Conservation (phyloP, 2,113 vertebrate genomes). For the Myotis yumanensis region DNA sequence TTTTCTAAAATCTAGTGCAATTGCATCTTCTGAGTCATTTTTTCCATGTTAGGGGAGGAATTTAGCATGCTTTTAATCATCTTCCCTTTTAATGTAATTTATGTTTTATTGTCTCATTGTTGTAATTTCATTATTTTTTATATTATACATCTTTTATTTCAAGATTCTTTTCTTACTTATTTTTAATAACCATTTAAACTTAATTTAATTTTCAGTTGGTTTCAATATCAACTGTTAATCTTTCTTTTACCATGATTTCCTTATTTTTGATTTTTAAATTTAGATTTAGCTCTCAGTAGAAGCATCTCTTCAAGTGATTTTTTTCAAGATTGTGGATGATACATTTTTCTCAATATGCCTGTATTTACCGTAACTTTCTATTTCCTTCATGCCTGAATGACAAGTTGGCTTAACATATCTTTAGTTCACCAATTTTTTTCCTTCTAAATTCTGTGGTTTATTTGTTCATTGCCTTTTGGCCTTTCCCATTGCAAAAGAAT, state of each 20-base stretch:
- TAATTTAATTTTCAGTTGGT: not conserved
- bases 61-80: not conserved
- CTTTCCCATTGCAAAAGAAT: not conserved
- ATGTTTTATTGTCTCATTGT: not conserved
- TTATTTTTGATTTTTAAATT: slow-evolving; percentile 20
- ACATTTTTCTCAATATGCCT: slow-evolving; percentile 10
- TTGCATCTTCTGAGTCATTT: not conserved
- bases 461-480: slow-evolving; percentile 20
- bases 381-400: slow-evolving; percentile 39
- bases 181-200: not conserved
- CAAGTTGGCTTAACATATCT: slow-evolving; percentile 23
- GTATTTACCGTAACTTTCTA: slow-evolving; percentile 40
- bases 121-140: not conserved
- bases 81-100: not conserved
- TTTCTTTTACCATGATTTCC: not conserved
- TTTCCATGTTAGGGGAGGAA: not conserved
- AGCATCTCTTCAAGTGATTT: not conserved
- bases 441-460: slow-evolving; percentile 16
- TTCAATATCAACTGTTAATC: not conserved
- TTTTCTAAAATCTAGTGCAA: not conserved
- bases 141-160: not conserved
- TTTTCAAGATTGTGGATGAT: not conserved
- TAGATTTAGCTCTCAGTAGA: not conserved
- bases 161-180: not conserved
- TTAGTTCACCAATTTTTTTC: not conserved